A percentile compares a stretch with the other conserved stretches of the same genome.
Conservation (phyloP, 1,140 invertebrate genomes). For the Ceratitis capitata region DNA sequence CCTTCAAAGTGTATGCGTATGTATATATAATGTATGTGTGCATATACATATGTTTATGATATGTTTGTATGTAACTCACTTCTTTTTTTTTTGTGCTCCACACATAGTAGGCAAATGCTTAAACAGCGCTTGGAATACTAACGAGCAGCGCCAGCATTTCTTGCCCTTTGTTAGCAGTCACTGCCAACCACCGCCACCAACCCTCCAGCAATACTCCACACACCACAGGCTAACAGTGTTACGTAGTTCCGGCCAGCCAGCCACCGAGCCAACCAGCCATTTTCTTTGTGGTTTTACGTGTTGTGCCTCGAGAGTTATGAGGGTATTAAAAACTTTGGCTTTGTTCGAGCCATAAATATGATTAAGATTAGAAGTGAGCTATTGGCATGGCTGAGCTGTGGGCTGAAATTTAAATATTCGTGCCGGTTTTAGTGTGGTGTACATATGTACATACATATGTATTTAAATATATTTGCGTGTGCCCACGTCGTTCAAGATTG, state of each 20-base stretch:
- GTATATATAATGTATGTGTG: not conserved
- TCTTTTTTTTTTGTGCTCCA: not conserved
- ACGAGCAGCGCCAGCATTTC: not conserved
- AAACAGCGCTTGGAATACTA: conserved; percentile 28
- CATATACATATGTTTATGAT: not conserved
- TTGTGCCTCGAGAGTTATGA: conserved; percentile 29
- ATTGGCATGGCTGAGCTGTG: not conserved
- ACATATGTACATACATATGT: not conserved
- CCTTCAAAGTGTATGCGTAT: not conserved
- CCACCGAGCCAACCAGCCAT: not conserved
- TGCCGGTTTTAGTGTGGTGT: not conserved
- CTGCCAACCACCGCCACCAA: no score
- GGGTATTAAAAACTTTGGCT: conserved; percentile 37
- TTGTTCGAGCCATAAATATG: conserved; percentile 32
- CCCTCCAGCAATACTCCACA: no score
- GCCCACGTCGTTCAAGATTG: no score
- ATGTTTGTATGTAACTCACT: no score
- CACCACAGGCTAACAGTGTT: no score
- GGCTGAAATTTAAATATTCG: conserved; percentile 24
- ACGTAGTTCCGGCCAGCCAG: not conserved
- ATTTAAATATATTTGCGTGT: not conserved
- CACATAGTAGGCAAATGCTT: conserved; percentile 14
- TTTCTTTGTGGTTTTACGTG: conserved; percentile 18
- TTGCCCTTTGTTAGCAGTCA: not conserved
- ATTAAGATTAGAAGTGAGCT: conserved; percentile 37